Base-by-base conservation (phyloP, 1,140 invertebrate species). In the Thaumatotibia leucotreta region DNA sequence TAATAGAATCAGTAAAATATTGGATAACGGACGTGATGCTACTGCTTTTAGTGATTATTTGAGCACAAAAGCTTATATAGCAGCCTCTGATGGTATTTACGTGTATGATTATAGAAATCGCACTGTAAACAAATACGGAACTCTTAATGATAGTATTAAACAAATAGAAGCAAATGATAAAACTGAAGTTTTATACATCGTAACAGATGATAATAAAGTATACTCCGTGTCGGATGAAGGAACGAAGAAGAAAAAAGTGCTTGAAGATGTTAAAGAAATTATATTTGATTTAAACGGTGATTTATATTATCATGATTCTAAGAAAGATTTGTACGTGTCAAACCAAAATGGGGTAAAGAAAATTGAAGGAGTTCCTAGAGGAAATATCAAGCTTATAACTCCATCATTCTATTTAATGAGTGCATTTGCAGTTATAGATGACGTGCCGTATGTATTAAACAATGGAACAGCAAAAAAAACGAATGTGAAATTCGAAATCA, bases 31-130 rank as follows among this genome's bases (percentile, higher is more conserved):
- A 5, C 72, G 71, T 69, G 79, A 79, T 0, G 72, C 77, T 17
- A 73, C 84, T 0, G 68, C 73, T 0, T 69, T 64, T 27, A 79
- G 79, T 50, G 65, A 79, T 29, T n/a, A n/a, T n/a, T n/a, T n/a
- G n/a, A 76, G 66, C 0, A 80, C 79, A 52, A 35, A 64, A 5
- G 82, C 75, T 6, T 88, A 72, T 62, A 72, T 88, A 4, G 82
- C 69, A 2, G 79, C 83, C 0, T 65, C 65, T 0, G 82, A 86
- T 49, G 86, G 86, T 9, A 66, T 89, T 2, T 89, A 87, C 39
- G 17, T 62, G 1, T 87, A 79, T 61, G 75, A 86, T 29, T 23
- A 63, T 1, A 24, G 74, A 5, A 62, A 66, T 0, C 70, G 74
- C 1, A 70, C 66, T 24, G 76, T 75, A 31, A 73, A 82, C 2